Percentiles rank a stretch among this genome's conserved stretches.
phyloP scores from a whole-genome alignment of 2,888 invertebrate species.

The Cerceris ruficornis region DNA sequence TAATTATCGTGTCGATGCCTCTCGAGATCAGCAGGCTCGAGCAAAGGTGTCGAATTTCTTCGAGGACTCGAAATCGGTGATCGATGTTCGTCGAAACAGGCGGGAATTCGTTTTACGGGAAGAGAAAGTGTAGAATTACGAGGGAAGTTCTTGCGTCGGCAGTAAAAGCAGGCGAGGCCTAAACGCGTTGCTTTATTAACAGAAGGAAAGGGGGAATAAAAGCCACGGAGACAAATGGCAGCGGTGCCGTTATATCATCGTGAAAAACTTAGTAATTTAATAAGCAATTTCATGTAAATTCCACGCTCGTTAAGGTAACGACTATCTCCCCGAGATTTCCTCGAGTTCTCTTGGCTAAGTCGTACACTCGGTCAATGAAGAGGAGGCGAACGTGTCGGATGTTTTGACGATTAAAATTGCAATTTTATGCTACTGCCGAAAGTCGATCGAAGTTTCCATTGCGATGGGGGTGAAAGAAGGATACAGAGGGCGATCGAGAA shows the following conservation, averaged over 20 bases:
- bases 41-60: too few species aligned
- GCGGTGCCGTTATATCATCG: constrained; percentile 77
- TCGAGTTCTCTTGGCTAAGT: constrained; percentile 21
- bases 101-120: constrained; percentile 26
- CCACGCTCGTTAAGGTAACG: constrained; percentile 69
- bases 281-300: constrained; percentile 81
- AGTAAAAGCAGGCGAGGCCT: constrained; percentile 32
- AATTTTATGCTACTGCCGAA: too few species aligned
- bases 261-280: constrained; percentile 79
- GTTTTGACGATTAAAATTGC: neutral
- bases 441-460: too few species aligned
- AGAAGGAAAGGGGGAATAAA: constrained; percentile 70
- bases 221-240: constrained; percentile 78
- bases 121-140: constrained; percentile 54
- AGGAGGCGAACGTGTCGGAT: neutral
- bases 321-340: constrained; percentile 55
- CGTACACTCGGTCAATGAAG: neutral
- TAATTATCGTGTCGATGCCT: too few species aligned
- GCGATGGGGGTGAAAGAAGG: too few species aligned
- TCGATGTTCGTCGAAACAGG: constrained; percentile 3
- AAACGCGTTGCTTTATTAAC: constrained; percentile 69
- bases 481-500: too few species aligned
- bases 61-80: neutral
- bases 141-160: constrained; percentile 58
- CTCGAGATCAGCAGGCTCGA: too few species aligned